Evolutionary conservation across 1,140 invertebrate genomes (phyloP), one percentile per base, ranked within the genome.

Genomic region (Cherax quadricarinatus): DNA sequence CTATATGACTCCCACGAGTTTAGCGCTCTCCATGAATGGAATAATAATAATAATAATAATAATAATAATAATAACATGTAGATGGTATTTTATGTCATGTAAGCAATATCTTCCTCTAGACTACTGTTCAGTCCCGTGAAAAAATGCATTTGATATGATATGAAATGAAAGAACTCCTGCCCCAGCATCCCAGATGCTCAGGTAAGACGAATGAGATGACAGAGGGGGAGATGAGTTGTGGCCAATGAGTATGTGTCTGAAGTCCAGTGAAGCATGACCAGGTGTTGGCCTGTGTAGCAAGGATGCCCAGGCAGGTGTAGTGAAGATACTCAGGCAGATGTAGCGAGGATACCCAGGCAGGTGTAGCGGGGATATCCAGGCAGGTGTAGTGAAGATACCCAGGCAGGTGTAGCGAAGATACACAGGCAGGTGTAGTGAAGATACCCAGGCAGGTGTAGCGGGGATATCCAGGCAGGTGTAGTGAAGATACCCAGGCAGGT

Each of bases 151-250:
- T 41, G 30, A 41, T 41, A 41, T 41, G 30, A 41, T 41, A 41
- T 0, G 30, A 41, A 41, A 41, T 41, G 30, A 41, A 41, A 41
- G 30, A 0, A 2, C 30, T 41, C 30, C 30, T 41, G 30, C 30
- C 51, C 51, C 66, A 49, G 86, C 3, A 53, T n/a, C 48, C n/a
- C 9, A 87, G 86, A 87, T 87, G 16, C 70, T 48, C 66, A 87
- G 86, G 78, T 87, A 78, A 87, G 51, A 51, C 86, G 78, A 87
- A 87, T 87, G 86, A 87, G 86, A 87, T 87, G 85, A 78, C 85
- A 24, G 48, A 21, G 78, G 24, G 78, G 85, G 51, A 75, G 85
- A 78, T 78, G 70, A 78, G 86, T 87, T n/a, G 41, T 73, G 30
- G 84, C 57, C 41, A 49, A 3, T 5, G 18, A 86, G 60, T n/a